A percentile compares a stretch with the other conserved stretches of the same genome.
These are phyloP conservation scores for Tapirus terrestris DNA, from an alignment of 2,113 vertebrate genomes.

Conservation along the genomic window DNA sequence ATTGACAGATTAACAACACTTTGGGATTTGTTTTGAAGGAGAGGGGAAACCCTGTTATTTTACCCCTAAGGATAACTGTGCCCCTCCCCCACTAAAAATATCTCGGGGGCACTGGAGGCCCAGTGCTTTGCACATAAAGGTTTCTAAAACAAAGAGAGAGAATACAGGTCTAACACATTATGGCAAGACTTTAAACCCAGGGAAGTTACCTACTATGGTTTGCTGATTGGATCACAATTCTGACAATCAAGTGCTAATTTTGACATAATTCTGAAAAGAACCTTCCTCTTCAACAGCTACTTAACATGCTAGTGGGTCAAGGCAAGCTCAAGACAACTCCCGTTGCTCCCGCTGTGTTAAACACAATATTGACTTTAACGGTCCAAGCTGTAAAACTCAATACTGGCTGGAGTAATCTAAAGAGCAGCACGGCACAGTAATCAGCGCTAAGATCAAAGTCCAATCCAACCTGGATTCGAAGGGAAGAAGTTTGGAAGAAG, in stretches of 20 bases:
- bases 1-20: background rate
- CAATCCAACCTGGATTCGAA: background rate
- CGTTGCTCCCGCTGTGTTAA: background rate
- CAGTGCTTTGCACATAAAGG: background rate
- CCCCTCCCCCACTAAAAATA: background rate
- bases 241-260: background rate
- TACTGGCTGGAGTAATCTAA: background rate
- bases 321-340: background rate
- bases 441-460: background rate
- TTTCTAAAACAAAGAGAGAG: background rate
- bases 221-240: background rate
- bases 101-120: background rate
- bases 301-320: background rate
- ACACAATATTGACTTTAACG: conserved; percentile 24
- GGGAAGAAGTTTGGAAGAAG: background rate
- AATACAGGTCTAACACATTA: background rate
- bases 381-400: background rate
- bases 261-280: background rate
- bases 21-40: background rate
- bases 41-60: background rate
- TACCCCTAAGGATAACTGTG: background rate
- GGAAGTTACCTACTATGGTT: background rate
- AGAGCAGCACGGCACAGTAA: background rate
- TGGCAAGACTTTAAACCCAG: background rate
- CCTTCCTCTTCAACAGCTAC: background rate